Percentiles rank a stretch among this genome's conserved stretches.
These are phyloP conservation scores for Drosophila ogumai DNA, from an alignment of 1,140 invertebrate species.

Conservation along the genomic window DNA sequence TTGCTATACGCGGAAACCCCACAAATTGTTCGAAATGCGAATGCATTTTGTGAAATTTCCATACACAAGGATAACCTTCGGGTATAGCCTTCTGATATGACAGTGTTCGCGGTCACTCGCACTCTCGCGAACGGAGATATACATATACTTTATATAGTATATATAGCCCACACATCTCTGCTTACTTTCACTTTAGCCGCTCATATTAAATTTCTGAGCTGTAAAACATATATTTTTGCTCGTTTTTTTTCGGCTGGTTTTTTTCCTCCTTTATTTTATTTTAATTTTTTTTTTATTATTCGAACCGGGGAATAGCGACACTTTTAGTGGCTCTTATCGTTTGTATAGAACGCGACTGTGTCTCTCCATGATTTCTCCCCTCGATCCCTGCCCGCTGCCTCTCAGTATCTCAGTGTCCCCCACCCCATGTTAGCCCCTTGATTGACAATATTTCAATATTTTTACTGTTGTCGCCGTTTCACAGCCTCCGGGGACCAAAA, in stretches of 20 bases:
- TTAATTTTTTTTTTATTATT: constrained; percentile 71
- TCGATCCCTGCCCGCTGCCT: neutral
- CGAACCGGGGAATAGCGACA: constrained; percentile 50
- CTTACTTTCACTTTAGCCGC: constrained; percentile 79
- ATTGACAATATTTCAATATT: constrained; percentile 75
- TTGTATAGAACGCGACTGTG: constrained; percentile 57
- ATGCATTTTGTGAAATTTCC: constrained; percentile 79
- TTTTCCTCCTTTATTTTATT: constrained; percentile 55
- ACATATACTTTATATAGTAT: neutral
- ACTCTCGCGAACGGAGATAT: constrained; percentile 9
- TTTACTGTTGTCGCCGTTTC: constrained; percentile 62
- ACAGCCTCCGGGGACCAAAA: constrained; percentile 39
- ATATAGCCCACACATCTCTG: constrained; percentile 39
- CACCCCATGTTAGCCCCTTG: constrained; percentile 31
- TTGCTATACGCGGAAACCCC: constrained; percentile 70
- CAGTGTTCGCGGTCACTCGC: constrained; percentile 70
- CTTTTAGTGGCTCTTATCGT: constrained; percentile 50
- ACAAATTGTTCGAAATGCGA: constrained; percentile 70
- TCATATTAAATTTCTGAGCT: constrained; percentile 82
- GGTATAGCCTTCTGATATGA: constrained; percentile 70
- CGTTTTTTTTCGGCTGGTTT: constrained; percentile 52
- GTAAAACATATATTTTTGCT: constrained; percentile 77
- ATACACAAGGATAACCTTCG: constrained; percentile 81
- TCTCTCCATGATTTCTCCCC: constrained; percentile 25
- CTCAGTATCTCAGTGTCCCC: constrained; percentile 5